Evolutionary conservation across 2,113 vertebrate genomes (phyloP).

Genomic region (Oryzias curvinotus): DNA sequence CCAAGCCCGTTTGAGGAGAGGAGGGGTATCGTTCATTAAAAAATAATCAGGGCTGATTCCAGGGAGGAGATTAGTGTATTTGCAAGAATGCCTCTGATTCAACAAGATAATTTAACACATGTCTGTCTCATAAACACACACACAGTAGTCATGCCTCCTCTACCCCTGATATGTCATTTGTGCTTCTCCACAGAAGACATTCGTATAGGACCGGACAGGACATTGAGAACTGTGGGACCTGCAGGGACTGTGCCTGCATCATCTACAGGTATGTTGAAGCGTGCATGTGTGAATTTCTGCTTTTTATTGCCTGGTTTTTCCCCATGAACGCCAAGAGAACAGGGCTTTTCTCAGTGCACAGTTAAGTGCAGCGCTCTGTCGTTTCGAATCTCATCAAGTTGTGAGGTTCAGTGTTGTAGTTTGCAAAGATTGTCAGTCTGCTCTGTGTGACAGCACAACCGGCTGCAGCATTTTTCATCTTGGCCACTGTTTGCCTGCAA

Average conservation of each 20-base stretch:
- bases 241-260: conserved; percentile 88
- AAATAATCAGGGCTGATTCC: conserved; percentile 60
- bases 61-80: conserved; percentile 31
- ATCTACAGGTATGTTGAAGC: conserved; percentile 82
- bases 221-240: conserved; percentile 88
- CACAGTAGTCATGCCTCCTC: conserved; percentile 32
- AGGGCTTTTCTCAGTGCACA: conserved; percentile 41
- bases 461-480: conserved; percentile 29
- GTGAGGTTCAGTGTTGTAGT: conserved; percentile 48
- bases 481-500: conserved; percentile 23
- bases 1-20: conserved; percentile 33
- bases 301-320: conserved; percentile 29
- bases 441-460: conserved; percentile 40
- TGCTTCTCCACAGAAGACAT: conserved; percentile 79
- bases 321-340: conserved; percentile 23
- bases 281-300: conserved; percentile 14
- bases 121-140: conserved; percentile 27
- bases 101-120: conserved; percentile 34
- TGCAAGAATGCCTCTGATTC: conserved; percentile 15
- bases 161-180: conserved; percentile 68
- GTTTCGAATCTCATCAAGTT: conserved; percentile 54
- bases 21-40: conserved; percentile 61
- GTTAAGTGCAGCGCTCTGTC: conserved; percentile 57
- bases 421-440: conserved; percentile 37
- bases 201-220: conserved; percentile 86